Percentiles rank a stretch among this genome's conserved stretches.
Evolutionary conservation across 2,888 invertebrate genomes (phyloP).

Genomic region (Lasioglossum calceatum): DNA sequence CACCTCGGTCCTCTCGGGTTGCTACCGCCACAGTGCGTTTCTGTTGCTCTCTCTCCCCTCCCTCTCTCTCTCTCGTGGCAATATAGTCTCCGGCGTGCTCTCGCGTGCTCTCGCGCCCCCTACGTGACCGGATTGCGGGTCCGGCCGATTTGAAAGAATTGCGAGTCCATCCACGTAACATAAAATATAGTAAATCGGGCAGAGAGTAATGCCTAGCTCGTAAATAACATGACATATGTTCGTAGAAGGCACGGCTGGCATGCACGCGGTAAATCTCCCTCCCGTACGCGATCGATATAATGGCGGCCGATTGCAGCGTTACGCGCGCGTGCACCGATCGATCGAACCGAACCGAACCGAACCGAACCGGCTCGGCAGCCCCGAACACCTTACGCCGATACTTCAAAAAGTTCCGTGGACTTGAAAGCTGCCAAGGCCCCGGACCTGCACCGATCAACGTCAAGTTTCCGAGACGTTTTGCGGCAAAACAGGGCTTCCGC

Average conservation of each 20-base stretch:
- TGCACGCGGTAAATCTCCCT: constrained; percentile 80
- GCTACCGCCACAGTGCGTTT: neutral
- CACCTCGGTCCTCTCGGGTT: constrained; percentile 29
- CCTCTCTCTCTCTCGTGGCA: too few species aligned
- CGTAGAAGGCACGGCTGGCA: constrained; percentile 79
- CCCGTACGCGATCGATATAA: constrained; percentile 77
- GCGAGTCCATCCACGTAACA: constrained; percentile 79
- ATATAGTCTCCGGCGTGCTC: neutral
- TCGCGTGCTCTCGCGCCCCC: constrained; percentile 24
- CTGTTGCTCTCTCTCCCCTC: neutral
- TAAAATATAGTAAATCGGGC: constrained; percentile 81
- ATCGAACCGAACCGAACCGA: constrained; percentile 18
- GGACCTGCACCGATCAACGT: constrained; percentile 60
- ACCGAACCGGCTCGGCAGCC: neutral
- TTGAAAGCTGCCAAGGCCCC: constrained; percentile 57
- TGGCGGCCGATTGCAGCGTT: constrained; percentile 52
- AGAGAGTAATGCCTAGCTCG: constrained; percentile 81
- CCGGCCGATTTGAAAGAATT: constrained; percentile 70
- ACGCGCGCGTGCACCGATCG: constrained; percentile 57
- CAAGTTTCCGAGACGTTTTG: constrained; percentile 51
- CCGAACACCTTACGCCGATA: constrained; percentile 23
- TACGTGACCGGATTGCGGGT: constrained; percentile 66
- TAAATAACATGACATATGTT: constrained; percentile 83
- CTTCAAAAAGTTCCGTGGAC: constrained; percentile 52
- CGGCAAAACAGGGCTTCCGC: constrained; percentile 45